Evolutionary conservation across 2,888 invertebrate species (phyloP), one percentile per base, ranked within the genome.

Genomic region (Timema podura): DNA sequence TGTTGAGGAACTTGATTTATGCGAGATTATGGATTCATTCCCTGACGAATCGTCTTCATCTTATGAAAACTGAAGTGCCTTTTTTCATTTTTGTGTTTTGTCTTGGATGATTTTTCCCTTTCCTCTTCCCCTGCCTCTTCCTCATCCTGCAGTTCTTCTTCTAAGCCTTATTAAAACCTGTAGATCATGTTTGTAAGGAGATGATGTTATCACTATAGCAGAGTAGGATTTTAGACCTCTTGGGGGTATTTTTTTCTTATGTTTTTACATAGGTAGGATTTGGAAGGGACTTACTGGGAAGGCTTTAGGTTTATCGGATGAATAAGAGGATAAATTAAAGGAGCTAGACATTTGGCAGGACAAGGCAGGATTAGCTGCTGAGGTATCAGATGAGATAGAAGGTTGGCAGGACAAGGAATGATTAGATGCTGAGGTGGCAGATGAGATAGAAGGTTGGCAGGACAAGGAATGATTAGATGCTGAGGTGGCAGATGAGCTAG

Each of bases 131-230:
- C 9, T 16, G 9, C 16, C 30, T 0, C 13, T 15, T 1, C 61
- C 30, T 61, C 30, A 45, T 16, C 30, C 16, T 15, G 10, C 45
- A 8, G 9, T 5, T 8, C 11, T 13, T 45, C 45, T 45, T 61
- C 44, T 61, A 13, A 11, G 30, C 30, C 16, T 45, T 59, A 44
- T 59, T 59, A 8, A 16, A 44, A 44, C 59, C 59, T 15, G 44
- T 13, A 61, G 45, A 11, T 30, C 45, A 13, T n/a, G 9, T 61
- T 61, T 61, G 45, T 61, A 61, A 45, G 30, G 61, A 61, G 61
- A 13, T 10, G 61, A 8, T 61, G 16, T 2, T 13, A 61, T 61
- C 30, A 61, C 45, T 10, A 2, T 61, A 13, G 16, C 44, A 5
- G 61, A 3, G 30, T 13, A 59, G 59, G 7, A 45, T 45, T 13